phyloP scores from a whole-genome alignment of 2,888 invertebrate species.

The Tachystola acroxantha region DNA sequence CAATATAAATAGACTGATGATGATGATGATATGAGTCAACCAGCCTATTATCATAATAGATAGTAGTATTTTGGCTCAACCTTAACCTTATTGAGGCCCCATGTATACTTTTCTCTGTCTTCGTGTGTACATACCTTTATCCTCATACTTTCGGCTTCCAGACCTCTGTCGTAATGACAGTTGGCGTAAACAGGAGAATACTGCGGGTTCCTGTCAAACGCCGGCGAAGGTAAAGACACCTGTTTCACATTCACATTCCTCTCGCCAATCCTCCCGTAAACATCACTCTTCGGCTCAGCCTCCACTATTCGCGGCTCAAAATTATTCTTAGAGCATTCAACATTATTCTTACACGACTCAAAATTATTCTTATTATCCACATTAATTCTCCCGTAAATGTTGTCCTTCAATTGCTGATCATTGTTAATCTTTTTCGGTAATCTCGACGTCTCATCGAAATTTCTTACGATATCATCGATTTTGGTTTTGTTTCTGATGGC shows the following conservation, averaged over 20 bases:
- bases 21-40: no score
- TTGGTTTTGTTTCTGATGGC: constrained; percentile 59
- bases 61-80: no score
- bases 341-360: constrained; percentile 16
- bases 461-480: constrained; percentile 69
- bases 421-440: constrained; percentile 64
- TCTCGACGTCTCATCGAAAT: constrained; percentile 61
- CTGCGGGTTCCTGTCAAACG: constrained; percentile 59
- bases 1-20: no score
- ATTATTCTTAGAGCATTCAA: constrained; percentile 20
- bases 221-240: constrained; percentile 37
- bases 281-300: constrained; percentile 9
- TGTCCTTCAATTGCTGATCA: constrained; percentile 51
- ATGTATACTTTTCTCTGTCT: no score
- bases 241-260: constrained; percentile 21
- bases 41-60: no score
- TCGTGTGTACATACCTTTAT: constrained; percentile 56
- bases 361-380: constrained; percentile 29
- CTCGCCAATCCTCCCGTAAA: constrained; percentile 29
- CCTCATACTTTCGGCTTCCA: constrained; percentile 61
- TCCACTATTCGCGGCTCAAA: constrained; percentile 15
- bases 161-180: constrained; percentile 56
- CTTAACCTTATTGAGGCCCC: no score
- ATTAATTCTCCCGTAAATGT: constrained; percentile 65
- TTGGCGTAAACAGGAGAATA: constrained; percentile 62